Evolutionary conservation across 2,113 vertebrate genomes (phyloP), one percentile per base, ranked within the genome.

Genomic region (Lepus europaeus): DNA sequence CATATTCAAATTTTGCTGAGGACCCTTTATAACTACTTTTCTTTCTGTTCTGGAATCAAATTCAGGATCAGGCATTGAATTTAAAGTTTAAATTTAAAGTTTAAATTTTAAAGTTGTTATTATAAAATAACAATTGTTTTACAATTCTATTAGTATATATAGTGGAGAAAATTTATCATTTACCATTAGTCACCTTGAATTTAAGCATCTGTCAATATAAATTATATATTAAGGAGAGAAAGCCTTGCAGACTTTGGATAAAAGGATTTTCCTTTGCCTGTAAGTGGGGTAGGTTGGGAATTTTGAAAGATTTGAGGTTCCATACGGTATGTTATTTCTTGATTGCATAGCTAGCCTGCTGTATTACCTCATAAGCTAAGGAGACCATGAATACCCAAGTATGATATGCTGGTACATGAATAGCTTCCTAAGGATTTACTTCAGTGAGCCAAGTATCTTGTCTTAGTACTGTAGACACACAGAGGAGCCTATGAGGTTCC

Each of bases 41-140:
- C 81, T 73, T 51, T 6, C 63, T 90, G 27, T 2, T 90, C 61
- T 6, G 87, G 33, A 14, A 78, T 70, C 23, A 25, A 88, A 3
- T 45, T 19, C 1, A 82, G 56, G n/a, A 45, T 93, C 39, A 80
- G 20, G 25, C 81, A 85, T 90, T 95, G 10, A 39, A 85, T 89
- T 96, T 96, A 72, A n/a, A 33, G 84, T 94, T 85, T 79, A 82
- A 74, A 93, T 90, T 88, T 91, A 89, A 87, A 63, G 10, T 91
- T 89, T 78, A 95, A 92, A 89, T 92, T 93, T 83, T 78, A 59
- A 27, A 53, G 83, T 84, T 95, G 61, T 92, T 87, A 53, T 79
- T 90, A 92, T 5, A 94, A 79, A 92, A 66, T 92, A 90, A 69
- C 36, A 87, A 0, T 80, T 74, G 8, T 88, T 83, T 95, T 77